These are phyloP conservation scores for Zaprionus bogoriensis DNA, from an alignment of 2,888 invertebrate genomes.

Conservation along the genomic window DNA sequence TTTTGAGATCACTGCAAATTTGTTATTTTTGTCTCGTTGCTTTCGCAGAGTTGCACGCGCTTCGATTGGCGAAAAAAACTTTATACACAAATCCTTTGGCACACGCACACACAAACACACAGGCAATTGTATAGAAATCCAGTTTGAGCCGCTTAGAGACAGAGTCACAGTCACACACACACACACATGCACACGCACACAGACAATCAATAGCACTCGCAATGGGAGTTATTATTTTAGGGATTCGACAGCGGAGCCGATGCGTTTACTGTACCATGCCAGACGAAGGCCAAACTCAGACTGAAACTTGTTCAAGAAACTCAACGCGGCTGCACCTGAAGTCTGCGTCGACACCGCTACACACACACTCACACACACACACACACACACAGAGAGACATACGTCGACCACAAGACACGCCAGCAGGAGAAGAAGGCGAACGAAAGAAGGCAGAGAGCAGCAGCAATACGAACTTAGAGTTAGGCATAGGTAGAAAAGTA, in stretches of 20 bases:
- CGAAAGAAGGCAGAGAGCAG: slow-evolving; percentile 57
- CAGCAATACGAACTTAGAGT: too few relatives aligned
- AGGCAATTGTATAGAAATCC: slow-evolving; percentile 68
- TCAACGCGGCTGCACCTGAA: slow-evolving; percentile 73
- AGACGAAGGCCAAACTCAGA: slow-evolving; percentile 83
- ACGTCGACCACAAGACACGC: slow-evolving; percentile 61
- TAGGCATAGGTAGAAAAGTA: slow-evolving; percentile 64
- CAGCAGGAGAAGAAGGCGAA: slow-evolving; percentile 60
- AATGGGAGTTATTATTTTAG: slow-evolving; percentile 37
- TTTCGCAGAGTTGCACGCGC: slow-evolving; percentile 33
- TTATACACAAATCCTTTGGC: slow-evolving; percentile 51
- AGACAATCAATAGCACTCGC: slow-evolving; percentile 15
- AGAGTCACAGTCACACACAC: slow-evolving; percentile 9
- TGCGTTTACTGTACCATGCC: slow-evolving; percentile 82
- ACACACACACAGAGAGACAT: background rate
- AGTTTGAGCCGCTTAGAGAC: slow-evolving; percentile 44
- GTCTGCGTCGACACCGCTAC: slow-evolving; percentile 50
- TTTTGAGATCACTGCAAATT: background rate
- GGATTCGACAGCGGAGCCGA: slow-evolving; percentile 41
- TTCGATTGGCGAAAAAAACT: slow-evolving; percentile 37
- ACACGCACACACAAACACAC: slow-evolving; percentile 35
- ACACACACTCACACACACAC: slow-evolving; percentile 9
- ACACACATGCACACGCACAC: slow-evolving; percentile 8
- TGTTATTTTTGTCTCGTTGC: slow-evolving; percentile 6
- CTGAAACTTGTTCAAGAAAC: slow-evolving; percentile 82